Evolutionary conservation across 2,888 invertebrate genomes (phyloP).

Genomic region (Myathropa florea): DNA sequence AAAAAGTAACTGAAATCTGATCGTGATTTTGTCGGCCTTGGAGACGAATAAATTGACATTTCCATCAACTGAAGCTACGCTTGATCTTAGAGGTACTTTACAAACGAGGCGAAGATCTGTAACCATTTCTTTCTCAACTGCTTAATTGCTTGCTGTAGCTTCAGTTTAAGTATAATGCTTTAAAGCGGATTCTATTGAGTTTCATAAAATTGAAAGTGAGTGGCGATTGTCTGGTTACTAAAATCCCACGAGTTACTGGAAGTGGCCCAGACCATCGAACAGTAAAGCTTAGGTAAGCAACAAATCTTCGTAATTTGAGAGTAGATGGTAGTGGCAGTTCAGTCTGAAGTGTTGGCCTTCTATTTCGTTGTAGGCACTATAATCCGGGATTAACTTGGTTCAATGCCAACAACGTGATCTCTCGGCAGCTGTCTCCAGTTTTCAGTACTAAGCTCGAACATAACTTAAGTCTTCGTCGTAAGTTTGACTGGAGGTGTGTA

Average conservation of each 20-base stretch:
- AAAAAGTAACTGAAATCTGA: not conserved
- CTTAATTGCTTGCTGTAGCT: not conserved
- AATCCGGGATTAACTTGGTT: not conserved
- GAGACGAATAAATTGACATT: not conserved
- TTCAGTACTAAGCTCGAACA: too few relatives aligned
- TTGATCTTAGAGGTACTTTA: not conserved
- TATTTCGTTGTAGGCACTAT: not conserved
- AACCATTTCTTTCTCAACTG: not conserved
- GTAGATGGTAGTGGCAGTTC: not conserved
- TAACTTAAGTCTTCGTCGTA: too few relatives aligned
- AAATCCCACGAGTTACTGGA: not conserved
- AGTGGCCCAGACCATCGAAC: not conserved
- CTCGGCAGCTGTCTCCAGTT: not conserved
- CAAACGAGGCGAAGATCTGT: too few relatives aligned
- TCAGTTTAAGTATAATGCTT: not conserved
- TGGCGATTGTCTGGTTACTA: not conserved
- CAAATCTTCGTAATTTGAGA: not conserved
- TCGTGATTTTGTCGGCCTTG: not conserved
- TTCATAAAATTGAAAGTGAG: not conserved
- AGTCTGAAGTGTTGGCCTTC: not conserved
- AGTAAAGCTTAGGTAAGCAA: not conserved
- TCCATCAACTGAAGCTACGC: not conserved
- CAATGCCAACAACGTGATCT: not conserved
- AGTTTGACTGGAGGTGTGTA: too few relatives aligned
- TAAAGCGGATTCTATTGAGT: not conserved